Base-by-base conservation (phyloP, 2,797 vertebrate genomes). In the Characodon lateralis region DNA sequence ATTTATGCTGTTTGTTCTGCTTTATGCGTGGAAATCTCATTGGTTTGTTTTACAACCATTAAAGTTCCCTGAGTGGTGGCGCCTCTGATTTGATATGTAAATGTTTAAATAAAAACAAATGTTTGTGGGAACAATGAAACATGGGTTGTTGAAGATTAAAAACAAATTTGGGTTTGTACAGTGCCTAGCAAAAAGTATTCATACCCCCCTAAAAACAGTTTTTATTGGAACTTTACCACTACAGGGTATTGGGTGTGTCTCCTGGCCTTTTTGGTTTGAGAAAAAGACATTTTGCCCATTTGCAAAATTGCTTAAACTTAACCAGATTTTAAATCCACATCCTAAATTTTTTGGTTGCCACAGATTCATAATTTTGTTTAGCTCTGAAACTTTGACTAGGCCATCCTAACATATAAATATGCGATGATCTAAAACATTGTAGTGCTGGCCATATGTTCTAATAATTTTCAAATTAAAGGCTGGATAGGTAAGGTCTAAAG, bases 51-150 rank as follows among this genome's bases (percentile, higher is more conserved):
- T 26, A 2, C 73, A 28, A 58, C 51, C 6, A 73, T 75, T 51
- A 56, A 72, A 28, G 3, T 48, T 43, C 2, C 9, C 35, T 48
- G 20, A 83, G 13, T 80, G 69, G 28, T 59, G 70, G 61, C 56
- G 63, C 43, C 65, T 80, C 12, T 79, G 61, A 79, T 72, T 58
- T 5, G 72, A 39, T 76, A 2, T 24, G 4, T 28, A 8, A 31
- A 72, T 80, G 77, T 77, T 72, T 35, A 16, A 1, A 7, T 65
- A 20, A 65, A 22, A 65, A 22, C 16, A 20, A 65, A 9, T 20
- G 61, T 35, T 63, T 35, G 28, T 65, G 61, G 18, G 61, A 65
- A 35, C 28, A 65, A 10, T 39, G 8, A 39, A 65, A 39, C 8
- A 0, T 39, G 31, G 14, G n/a, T 2, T 0, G 26, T 59, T 26